phyloP scores from a whole-genome alignment of 1,140 invertebrate genomes.

The Hycleus phaleratus region DNA sequence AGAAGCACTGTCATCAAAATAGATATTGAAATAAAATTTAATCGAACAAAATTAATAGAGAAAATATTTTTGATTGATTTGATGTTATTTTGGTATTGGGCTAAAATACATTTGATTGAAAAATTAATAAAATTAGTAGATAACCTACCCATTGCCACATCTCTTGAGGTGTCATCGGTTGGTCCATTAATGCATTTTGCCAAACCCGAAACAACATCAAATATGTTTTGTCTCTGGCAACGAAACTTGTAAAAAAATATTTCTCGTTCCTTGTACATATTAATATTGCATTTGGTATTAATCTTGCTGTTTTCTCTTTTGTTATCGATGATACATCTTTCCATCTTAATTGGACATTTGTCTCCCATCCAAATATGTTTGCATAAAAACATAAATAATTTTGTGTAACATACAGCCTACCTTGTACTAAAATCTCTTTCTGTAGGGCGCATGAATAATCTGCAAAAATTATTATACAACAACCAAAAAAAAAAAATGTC shows the following conservation, averaged over 20 bases:
- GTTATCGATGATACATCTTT: constrained; percentile 87
- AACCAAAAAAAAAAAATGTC: not conserved
- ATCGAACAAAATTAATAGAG: not conserved
- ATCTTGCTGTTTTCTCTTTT: constrained; percentile 85
- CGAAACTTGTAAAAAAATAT: constrained; percentile 90
- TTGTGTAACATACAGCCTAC: constrained; percentile 85
- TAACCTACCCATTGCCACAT: constrained; percentile 74
- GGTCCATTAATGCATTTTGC: constrained; percentile 90
- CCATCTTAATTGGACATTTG: constrained; percentile 69
- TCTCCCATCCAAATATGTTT: constrained; percentile 93
- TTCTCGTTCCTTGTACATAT: constrained; percentile 78
- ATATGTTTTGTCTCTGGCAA: constrained; percentile 85
- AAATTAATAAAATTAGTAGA: no score
- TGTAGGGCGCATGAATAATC: constrained; percentile 96
- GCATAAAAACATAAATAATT: constrained; percentile 93
- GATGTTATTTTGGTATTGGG: no score
- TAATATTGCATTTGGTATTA: constrained; percentile 92
- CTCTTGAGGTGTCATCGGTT: constrained; percentile 78
- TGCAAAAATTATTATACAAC: constrained; percentile 40
- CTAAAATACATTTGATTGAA: no score
- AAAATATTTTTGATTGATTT: not conserved
- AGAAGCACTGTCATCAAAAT: not conserved
- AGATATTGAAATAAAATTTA: not conserved
- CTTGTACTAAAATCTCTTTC: constrained; percentile 87
- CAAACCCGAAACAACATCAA: constrained; percentile 91